phyloP scores from a whole-genome alignment of 2,888 invertebrate species.

The Heteromyza rotundicornis region DNA sequence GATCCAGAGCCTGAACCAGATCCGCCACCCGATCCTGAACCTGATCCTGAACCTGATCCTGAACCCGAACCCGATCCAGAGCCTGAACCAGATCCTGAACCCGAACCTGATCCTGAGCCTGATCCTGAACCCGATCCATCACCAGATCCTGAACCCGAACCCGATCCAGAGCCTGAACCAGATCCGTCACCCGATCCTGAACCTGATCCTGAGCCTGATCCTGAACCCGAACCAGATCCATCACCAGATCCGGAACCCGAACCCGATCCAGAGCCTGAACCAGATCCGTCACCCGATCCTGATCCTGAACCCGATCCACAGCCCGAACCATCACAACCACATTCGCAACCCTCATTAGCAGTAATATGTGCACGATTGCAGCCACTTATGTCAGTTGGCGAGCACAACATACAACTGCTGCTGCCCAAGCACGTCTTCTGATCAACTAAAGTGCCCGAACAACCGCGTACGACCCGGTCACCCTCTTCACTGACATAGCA shows the following conservation, averaged over 20 bases:
- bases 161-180: constrained; percentile 19
- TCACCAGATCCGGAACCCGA: constrained; percentile 1
- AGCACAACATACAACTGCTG: constrained; percentile 36
- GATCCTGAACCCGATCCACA: background rate
- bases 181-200: constrained; percentile 21
- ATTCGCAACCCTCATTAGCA: background rate
- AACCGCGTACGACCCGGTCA: constrained; percentile 35
- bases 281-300: constrained; percentile 11
- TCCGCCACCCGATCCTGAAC: background rate
- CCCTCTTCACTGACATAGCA: constrained; percentile 35
- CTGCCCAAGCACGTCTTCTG: constrained; percentile 35
- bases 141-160: constrained; percentile 24
- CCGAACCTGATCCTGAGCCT: constrained; percentile 8
- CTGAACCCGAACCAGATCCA: constrained; percentile 2
- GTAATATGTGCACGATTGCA: constrained; percentile 33
- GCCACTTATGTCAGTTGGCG: constrained; percentile 33
- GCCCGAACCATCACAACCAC: background rate
- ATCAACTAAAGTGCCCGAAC: constrained; percentile 33
- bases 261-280: background rate
- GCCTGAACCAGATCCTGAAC: constrained; percentile 13
- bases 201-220: constrained; percentile 7
- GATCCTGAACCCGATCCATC: constrained; percentile 19
- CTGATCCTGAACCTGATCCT: constrained; percentile 10
- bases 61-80: constrained; percentile 4
- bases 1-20: constrained; percentile 2